These are phyloP conservation scores for Vulpes vulpes DNA, from an alignment of 2,113 vertebrate genomes.

Conservation along the genomic window DNA sequence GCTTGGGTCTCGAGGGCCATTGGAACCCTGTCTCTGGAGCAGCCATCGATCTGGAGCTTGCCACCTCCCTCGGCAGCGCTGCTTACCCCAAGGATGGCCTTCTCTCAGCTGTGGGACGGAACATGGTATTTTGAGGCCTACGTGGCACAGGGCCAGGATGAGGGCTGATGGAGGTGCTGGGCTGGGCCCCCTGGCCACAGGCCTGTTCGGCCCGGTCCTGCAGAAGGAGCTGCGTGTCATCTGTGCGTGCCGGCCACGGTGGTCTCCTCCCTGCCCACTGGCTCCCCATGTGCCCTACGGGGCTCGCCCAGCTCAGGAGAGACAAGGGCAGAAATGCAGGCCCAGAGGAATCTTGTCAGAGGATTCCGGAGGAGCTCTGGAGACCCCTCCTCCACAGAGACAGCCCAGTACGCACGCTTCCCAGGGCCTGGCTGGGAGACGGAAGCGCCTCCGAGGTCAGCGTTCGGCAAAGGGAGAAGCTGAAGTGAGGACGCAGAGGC, in stretches of 20 bases:
- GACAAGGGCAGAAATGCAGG: too few species aligned
- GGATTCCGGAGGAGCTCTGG: background rate
- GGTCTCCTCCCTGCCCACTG: background rate
- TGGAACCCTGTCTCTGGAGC: accelerated
- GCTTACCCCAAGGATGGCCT: accelerated
- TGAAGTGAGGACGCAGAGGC: accelerated
- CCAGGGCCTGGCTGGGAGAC: accelerated
- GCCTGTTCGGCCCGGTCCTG: accelerated
- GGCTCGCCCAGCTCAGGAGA: background rate
- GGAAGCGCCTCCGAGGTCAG: background rate
- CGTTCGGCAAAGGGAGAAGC: background rate
- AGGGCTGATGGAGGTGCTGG: background rate
- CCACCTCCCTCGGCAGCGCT: accelerated
- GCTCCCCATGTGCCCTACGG: background rate
- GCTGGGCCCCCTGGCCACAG: accelerated
- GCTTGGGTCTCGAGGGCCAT: accelerated
- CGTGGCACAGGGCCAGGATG: accelerated
- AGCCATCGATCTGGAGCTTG: accelerated
- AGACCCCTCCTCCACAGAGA: background rate
- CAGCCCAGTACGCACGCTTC: background rate
- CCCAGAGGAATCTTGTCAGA: background rate
- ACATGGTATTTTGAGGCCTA: accelerated
- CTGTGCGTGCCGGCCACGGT: accelerated
- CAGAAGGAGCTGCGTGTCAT: accelerated
- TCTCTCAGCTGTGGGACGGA: accelerated